Percentiles rank a stretch among this genome's conserved stretches.
Evolutionary conservation across 2,797 vertebrate species (phyloP).

Genomic region (Labeo calbasu): DNA sequence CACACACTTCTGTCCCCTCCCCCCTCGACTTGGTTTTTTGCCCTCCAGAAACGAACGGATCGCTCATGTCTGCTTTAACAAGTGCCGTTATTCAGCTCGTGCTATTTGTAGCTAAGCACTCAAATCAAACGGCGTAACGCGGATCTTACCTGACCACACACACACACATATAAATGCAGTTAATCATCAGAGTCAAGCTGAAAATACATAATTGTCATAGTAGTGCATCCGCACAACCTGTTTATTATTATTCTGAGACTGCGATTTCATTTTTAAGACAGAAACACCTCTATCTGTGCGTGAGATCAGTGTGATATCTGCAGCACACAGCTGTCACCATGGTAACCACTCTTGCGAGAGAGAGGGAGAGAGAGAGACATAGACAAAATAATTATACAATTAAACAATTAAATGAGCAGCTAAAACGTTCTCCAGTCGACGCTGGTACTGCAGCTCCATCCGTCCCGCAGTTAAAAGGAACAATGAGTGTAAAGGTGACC

Average conservation of each 20-base stretch:
- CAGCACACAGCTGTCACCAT: constrained; percentile 65
- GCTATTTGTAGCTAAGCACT: constrained; percentile 2
- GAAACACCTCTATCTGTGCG: constrained; percentile 54
- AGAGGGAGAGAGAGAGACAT: constrained; percentile 38
- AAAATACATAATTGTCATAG: constrained; percentile 14
- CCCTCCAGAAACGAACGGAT: constrained; percentile 17
- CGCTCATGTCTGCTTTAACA: constrained; percentile 44
- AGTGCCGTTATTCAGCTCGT: constrained; percentile 34
- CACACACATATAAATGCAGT: not conserved
- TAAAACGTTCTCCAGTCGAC: constrained; percentile 35
- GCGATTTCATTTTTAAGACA: constrained; percentile 33
- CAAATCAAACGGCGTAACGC: not conserved
- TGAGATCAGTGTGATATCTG: constrained; percentile 59
- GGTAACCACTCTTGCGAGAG: constrained; percentile 59
- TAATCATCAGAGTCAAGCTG: constrained; percentile 4
- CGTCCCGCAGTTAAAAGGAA: constrained; percentile 10
- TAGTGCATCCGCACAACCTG: constrained; percentile 39
- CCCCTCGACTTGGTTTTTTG: constrained; percentile 1
- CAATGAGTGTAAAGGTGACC: constrained; percentile 40
- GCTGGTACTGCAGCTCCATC: not conserved
- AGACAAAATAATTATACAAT: constrained; percentile 53
- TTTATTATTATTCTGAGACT: constrained; percentile 34
- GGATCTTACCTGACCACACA: not conserved
- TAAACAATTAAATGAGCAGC: constrained; percentile 52
- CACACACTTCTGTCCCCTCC: constrained; percentile 30